Evolutionary conservation across 1,140 invertebrate species (phyloP).

Genomic region (Danaus melanippus): DNA sequence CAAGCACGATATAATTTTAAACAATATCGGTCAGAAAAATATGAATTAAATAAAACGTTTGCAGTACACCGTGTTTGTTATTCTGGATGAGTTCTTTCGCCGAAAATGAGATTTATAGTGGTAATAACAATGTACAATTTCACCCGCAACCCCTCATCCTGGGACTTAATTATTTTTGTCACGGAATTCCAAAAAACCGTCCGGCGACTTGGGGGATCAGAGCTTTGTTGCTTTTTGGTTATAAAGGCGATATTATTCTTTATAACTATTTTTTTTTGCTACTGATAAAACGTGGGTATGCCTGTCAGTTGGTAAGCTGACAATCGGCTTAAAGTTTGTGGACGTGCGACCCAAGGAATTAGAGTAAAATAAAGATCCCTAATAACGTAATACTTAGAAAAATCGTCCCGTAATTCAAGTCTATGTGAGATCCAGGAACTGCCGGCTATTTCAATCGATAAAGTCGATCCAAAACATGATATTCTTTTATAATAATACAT

Average conservation of each 20-base stretch:
- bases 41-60: conserved; percentile 17
- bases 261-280: conserved; percentile 59
- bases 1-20: too few relatives aligned
- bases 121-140: conserved; percentile 69
- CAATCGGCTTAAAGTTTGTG: conserved; percentile 64
- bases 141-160: conserved; percentile 49
- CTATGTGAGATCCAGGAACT: too few relatives aligned
- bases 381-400: conserved; percentile 18
- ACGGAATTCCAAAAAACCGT: conserved; percentile 65
- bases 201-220: conserved; percentile 56
- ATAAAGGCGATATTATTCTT: conserved; percentile 45
- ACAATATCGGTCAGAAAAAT: conserved; percentile 3
- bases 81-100: conserved; percentile 42
- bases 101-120: conserved; percentile 63
- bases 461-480: too few relatives aligned
- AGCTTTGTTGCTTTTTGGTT: conserved; percentile 58
- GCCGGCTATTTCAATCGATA: too few relatives aligned
- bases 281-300: conserved; percentile 58
- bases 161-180: conserved; percentile 68
- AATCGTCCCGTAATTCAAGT: too few relatives aligned
- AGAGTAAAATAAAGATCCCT: conserved; percentile 53
- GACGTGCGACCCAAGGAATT: conserved; percentile 44
- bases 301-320: conserved; percentile 55
- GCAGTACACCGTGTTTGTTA: conserved; percentile 47
- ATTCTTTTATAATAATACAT: too few relatives aligned